Conservation (phyloP, 2,113 vertebrate species). For the Eptesicus fuscus region DNA sequence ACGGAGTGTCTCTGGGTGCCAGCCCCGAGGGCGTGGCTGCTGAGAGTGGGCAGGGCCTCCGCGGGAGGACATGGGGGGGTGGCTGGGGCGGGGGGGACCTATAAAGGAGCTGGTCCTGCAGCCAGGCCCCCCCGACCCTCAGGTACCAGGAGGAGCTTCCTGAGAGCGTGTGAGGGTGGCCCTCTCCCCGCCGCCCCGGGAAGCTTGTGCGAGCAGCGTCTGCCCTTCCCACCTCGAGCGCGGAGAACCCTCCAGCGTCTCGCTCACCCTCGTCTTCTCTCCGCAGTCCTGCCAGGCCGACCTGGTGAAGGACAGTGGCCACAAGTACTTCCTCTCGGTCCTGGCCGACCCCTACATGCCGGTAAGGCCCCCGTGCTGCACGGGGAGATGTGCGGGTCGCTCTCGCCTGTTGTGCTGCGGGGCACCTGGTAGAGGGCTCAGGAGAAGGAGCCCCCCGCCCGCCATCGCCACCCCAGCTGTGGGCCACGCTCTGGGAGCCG, state of each 20-base stretch:
- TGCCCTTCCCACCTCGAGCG: too few relatives aligned
- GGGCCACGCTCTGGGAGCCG: background rate
- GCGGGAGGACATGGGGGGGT: too few relatives aligned
- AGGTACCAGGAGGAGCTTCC: too few relatives aligned
- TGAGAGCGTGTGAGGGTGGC: too few relatives aligned
- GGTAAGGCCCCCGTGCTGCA: conserved; percentile 82
- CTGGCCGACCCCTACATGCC: conserved; percentile 98
- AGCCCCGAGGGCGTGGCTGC: background rate
- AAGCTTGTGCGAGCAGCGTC: too few relatives aligned
- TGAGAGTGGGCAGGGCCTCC: background rate
- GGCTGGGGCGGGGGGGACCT: too few relatives aligned
- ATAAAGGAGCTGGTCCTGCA: too few relatives aligned
- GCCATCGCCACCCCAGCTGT: background rate
- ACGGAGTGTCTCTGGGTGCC: too few relatives aligned
- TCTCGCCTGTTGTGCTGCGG: accelerated
- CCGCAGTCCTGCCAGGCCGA: conserved; percentile 96
- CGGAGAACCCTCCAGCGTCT: too few relatives aligned
- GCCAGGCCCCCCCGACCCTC: too few relatives aligned
- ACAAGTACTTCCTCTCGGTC: conserved; percentile 99
- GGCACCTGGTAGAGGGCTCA: background rate
- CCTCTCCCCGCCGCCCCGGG: too few relatives aligned
- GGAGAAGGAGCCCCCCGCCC: background rate
- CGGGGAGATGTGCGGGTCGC: background rate
- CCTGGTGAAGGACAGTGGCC: conserved; percentile 98
- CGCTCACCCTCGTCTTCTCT: conserved; percentile 30